Evolutionary conservation across 1,140 invertebrate genomes (phyloP).

Genomic region (Maconellicoccus hirsutus): DNA sequence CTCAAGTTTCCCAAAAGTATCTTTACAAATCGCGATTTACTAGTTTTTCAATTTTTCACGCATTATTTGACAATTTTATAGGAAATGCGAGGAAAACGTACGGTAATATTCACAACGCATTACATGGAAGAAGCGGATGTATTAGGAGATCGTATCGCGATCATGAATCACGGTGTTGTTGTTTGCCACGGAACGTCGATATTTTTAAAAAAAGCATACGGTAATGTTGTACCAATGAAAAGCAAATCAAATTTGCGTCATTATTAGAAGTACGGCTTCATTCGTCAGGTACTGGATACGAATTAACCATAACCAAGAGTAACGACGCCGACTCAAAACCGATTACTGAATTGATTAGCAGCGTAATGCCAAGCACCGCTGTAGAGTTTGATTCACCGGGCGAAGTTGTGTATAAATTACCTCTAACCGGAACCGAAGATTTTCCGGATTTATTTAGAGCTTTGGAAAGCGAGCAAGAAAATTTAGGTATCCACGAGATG

Average conservation of each 20-base stretch:
- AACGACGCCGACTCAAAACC: background rate
- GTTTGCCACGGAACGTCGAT: conserved; percentile 74
- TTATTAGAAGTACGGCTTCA: too few relatives aligned
- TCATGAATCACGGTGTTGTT: conserved; percentile 70
- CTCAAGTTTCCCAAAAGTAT: too few relatives aligned
- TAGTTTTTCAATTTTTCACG: background rate
- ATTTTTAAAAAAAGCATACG: conserved; percentile 76
- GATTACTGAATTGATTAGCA: background rate
- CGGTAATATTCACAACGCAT: conserved; percentile 88
- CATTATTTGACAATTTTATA: conserved; percentile 1
- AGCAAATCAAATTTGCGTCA: too few relatives aligned
- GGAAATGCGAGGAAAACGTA: conserved; percentile 34
- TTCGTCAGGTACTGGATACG: conserved; percentile 3
- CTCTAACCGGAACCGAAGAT: conserved; percentile 31
- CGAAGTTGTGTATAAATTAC: conserved; percentile 36
- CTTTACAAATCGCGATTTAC: too few relatives aligned
- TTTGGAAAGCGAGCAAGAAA: conserved; percentile 37
- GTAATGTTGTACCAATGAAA: conserved; percentile 42
- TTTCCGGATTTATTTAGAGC: conserved; percentile 41
- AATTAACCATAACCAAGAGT: background rate
- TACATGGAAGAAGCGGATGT: conserved; percentile 98
- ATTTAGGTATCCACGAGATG: conserved; percentile 43
- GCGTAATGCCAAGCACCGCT: background rate
- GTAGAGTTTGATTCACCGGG: conserved; percentile 31
- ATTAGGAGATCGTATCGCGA: conserved; percentile 85